These are phyloP conservation scores for Oceanodroma tethys DNA, from an alignment of 2,113 vertebrate species.

Conservation along the genomic window DNA sequence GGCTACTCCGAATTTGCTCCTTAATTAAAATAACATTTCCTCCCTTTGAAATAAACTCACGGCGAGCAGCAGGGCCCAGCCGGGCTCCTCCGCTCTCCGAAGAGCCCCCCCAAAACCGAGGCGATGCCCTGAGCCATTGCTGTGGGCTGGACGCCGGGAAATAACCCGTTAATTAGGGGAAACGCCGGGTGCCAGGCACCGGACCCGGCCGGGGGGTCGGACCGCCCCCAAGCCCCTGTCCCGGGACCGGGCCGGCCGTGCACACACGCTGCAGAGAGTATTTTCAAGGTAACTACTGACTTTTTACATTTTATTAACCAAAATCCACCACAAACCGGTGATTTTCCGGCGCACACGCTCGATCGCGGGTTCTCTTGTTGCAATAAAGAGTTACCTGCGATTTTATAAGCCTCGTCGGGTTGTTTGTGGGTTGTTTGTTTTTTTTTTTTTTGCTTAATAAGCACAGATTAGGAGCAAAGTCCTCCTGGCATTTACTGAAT, in stretches of 20 bases:
- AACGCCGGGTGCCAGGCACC: neutral
- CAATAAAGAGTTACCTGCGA: neutral
- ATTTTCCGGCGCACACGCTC: neutral
- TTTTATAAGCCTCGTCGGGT: neutral
- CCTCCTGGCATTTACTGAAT: neutral
- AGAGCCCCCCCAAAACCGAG: neutral
- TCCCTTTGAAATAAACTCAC: neutral
- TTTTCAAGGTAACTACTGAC: neutral
- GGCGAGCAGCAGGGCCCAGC: neutral
- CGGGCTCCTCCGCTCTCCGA: neutral
- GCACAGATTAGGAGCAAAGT: neutral
- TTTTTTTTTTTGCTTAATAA: neutral
- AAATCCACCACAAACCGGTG: fast-evolving
- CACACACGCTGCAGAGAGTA: neutral
- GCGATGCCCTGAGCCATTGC: neutral
- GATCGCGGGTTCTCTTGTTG: neutral
- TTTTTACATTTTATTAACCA: neutral
- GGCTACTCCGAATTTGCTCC: neutral
- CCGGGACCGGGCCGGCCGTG: neutral
- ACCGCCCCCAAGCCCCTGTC: neutral
- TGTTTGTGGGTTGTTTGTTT: neutral
- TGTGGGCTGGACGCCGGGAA: neutral
- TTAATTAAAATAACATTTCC: neutral
- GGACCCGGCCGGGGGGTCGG: too few relatives aligned
- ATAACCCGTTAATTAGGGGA: neutral